Percentiles rank a stretch among this genome's conserved stretches.
phyloP scores from a whole-genome alignment of 2,888 invertebrate species.

The Tridacna gigas region DNA sequence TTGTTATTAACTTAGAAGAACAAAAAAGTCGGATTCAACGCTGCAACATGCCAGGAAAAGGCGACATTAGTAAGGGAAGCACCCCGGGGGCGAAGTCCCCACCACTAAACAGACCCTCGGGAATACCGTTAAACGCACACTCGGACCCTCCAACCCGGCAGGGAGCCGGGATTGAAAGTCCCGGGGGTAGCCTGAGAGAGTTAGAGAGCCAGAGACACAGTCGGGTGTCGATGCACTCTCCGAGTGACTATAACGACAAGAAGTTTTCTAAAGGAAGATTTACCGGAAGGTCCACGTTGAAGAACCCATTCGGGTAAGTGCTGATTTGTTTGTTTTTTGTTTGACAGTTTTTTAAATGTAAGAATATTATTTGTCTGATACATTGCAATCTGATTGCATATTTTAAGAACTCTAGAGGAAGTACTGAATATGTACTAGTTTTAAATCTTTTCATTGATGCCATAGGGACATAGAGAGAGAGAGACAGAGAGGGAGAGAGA shows the following conservation, averaged over 20 bases:
- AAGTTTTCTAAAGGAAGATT: slow-evolving; percentile 56
- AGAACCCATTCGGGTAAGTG: slow-evolving; percentile 67
- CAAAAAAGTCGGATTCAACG: too few species aligned
- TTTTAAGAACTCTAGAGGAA: not conserved
- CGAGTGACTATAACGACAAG: slow-evolving; percentile 25
- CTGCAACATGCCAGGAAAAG: slow-evolving; percentile 17
- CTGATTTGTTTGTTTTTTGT: not conserved
- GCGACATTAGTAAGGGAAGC: not conserved
- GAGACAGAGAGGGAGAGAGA: not conserved
- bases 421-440: not conserved
- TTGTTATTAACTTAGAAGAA: too few species aligned
- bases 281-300: slow-evolving; percentile 64
- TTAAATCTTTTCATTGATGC: not conserved
- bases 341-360: not conserved
- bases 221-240: slow-evolving; percentile 47
- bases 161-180: slow-evolving; percentile 35
- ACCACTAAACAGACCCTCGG: slow-evolving; percentile 19
- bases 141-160: slow-evolving; percentile 6
- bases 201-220: slow-evolving; percentile 47
- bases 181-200: slow-evolving; percentile 38
- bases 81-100: slow-evolving; percentile 16
- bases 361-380: not conserved
- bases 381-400: not conserved
- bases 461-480: too few species aligned
- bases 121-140: not conserved